Base-by-base conservation (phyloP, 53 echinoderm and acorn worm genomes). In the Holothuria leucospilota region DNA sequence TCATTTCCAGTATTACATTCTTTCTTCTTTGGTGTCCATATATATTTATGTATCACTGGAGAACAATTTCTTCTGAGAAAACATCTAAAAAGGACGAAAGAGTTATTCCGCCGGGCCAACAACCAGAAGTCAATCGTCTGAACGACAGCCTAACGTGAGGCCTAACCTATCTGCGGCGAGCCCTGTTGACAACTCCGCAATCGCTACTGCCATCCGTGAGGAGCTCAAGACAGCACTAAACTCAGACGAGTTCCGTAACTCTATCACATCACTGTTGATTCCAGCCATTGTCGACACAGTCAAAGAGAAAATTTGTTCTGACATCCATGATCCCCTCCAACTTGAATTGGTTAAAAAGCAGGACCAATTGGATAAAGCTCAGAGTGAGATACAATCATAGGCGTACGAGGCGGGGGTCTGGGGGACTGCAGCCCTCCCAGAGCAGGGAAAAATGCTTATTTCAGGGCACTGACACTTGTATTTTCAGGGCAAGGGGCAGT, bases 191-290 rank as follows among this genome's bases (percentile, higher is more conserved):
- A 64, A 64, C 64, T 23, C 64, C 1, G 64, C 64, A 64, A 64
- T 64, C 23, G 24, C 16, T 64, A 64, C 64, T 64, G 64, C 20
- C 20, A 64, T 18, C 8, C 64, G 64, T 64, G 64, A 64, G 64
- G 64, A 64, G 64, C 64, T 64, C 64, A 64, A 64, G 64, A 25
- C 27, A 5, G 13, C 64, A 64, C 23, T 64, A 64, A 64, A 64
- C 64, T 64, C 64, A 8, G 13, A 64, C 5, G 64, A 64, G 16
- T 64, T 64, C 13, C 64, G 64, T 64, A 64, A 64, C 64, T 64
- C 64, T 5, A 64, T 64, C 8, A 4, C 49, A 49, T 49, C 49
- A 49, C 13, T 49, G 6, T 49, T 49, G 49, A 49, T 49, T 6
- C 65, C 24, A 8, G 65, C 65, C 11, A 65, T 29, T 29, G 20